These are phyloP conservation scores for Lagenorhynchus albirostris DNA, from an alignment of 2,113 vertebrate species.

Conservation along the genomic window DNA sequence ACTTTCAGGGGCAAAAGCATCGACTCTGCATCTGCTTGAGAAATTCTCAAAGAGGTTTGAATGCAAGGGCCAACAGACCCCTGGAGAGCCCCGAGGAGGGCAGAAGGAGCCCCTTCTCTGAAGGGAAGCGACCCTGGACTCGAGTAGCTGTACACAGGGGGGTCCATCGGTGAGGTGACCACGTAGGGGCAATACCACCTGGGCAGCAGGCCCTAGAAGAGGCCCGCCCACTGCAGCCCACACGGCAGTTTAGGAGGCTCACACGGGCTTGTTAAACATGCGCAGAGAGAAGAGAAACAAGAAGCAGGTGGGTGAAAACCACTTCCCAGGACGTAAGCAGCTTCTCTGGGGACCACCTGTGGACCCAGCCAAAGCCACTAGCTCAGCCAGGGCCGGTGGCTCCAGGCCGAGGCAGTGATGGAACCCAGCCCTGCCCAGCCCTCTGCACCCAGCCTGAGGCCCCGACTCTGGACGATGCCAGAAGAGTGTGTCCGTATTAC, in stretches of 20 bases:
- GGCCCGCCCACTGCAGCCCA: background rate
- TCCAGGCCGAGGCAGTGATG: accelerated
- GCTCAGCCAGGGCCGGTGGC: background rate
- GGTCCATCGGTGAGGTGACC: accelerated
- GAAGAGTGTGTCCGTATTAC: background rate
- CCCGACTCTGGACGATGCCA: background rate
- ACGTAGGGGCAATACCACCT: accelerated
- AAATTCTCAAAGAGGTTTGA: background rate
- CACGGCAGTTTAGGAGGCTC: accelerated
- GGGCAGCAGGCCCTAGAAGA: no score
- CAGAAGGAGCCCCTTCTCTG: background rate
- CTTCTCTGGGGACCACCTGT: background rate
- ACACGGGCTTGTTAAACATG: background rate
- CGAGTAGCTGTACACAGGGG: background rate
- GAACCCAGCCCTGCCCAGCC: background rate
- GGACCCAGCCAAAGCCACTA: background rate
- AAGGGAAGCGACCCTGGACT: background rate
- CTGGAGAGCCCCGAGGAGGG: background rate
- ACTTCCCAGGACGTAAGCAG: background rate
- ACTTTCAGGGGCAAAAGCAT: background rate
- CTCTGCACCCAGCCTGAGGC: background rate
- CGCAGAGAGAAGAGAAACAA: background rate
- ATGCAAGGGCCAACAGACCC: background rate
- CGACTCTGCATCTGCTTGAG: background rate
- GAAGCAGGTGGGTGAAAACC: background rate